Percentiles rank a stretch among this genome's conserved stretches.
These are phyloP conservation scores for Catalaphyllia jardinei DNA, from an alignment of 64 coral and sea anemone genomes.

Conservation along the genomic window DNA sequence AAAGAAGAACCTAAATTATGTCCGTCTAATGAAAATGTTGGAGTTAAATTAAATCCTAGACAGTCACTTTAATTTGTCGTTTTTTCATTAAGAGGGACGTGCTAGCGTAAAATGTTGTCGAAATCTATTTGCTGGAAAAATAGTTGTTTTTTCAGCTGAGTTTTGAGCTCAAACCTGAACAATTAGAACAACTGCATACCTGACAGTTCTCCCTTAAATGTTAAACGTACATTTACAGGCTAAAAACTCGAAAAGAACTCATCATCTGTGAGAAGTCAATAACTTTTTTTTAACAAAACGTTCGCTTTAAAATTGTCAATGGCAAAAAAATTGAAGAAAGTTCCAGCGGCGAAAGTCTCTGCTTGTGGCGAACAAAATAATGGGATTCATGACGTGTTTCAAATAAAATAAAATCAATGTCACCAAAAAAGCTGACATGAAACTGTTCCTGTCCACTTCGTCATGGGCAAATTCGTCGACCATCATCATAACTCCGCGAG, in stretches of 20 bases:
- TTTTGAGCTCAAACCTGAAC: too few relatives aligned
- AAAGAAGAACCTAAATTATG: too few relatives aligned
- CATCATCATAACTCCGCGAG: slow-evolving; percentile 74
- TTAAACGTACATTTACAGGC: background rate
- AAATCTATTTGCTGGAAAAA: too few relatives aligned
- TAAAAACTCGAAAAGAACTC: background rate
- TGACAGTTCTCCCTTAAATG: too few relatives aligned
- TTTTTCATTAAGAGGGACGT: too few relatives aligned
- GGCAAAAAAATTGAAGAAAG: slow-evolving; percentile 18
- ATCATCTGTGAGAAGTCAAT: background rate
- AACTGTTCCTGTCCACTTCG: slow-evolving; percentile 9
- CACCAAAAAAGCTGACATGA: slow-evolving; percentile 47
- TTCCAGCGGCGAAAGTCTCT: slow-evolving; percentile 60
- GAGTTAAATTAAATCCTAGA: too few relatives aligned
- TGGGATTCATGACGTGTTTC: slow-evolving; percentile 87
- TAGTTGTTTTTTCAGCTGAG: too few relatives aligned
- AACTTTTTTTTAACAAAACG: background rate
- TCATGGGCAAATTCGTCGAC: slow-evolving; percentile 38
- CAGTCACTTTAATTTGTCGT: too few relatives aligned
- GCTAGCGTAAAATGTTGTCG: too few relatives aligned
- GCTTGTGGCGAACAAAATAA: slow-evolving; percentile 87
- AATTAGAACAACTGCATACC: too few relatives aligned
- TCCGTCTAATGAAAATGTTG: too few relatives aligned
- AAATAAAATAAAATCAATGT: slow-evolving; percentile 74
- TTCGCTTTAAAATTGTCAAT: background rate